Conservation (phyloP, 2,888 invertebrate species). For the Notodonta dromedarius region DNA sequence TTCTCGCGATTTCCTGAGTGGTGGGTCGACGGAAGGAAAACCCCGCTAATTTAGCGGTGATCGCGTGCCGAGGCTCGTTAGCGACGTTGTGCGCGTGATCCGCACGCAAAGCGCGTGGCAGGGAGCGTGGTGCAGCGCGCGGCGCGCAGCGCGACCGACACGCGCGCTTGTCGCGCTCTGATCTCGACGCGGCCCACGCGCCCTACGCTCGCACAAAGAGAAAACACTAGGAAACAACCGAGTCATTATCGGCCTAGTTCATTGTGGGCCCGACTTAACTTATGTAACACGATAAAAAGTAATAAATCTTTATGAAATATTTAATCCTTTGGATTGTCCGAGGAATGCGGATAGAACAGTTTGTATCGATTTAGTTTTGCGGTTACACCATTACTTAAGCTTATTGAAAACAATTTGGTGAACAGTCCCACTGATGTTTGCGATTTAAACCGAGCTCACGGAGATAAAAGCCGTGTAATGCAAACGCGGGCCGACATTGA, state of each 20-base stretch:
- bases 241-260: slow-evolving; percentile 66
- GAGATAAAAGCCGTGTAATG: slow-evolving; percentile 82
- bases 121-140: slow-evolving; percentile 12
- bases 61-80: slow-evolving; percentile 77
- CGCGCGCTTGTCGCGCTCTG: slow-evolving; percentile 50
- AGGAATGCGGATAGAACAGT: slow-evolving; percentile 63
- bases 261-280: slow-evolving; percentile 64
- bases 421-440: slow-evolving; percentile 78
- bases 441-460: slow-evolving; percentile 74
- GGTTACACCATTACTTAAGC: slow-evolving; percentile 74
- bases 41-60: slow-evolving; percentile 70
- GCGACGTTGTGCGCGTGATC: slow-evolving; percentile 45
- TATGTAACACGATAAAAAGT: slow-evolving; percentile 72
- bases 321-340: slow-evolving; percentile 65
- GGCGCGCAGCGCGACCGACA: slow-evolving; percentile 33
- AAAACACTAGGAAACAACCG: slow-evolving; percentile 58
- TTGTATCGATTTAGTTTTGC: slow-evolving; percentile 57
- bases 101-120: slow-evolving; percentile 26
- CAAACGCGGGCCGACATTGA: slow-evolving; percentile 81
- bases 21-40: slow-evolving; percentile 78
- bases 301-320: slow-evolving; percentile 73
- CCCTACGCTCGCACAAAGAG: slow-evolving; percentile 45
- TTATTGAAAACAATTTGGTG: slow-evolving; percentile 83
- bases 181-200: slow-evolving; percentile 47
- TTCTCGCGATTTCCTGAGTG: slow-evolving; percentile 79